A percentile compares a stretch with the other conserved stretches of the same genome.
Evolutionary conservation across 1,140 invertebrate genomes (phyloP).

Genomic region (Magallana gigas): DNA sequence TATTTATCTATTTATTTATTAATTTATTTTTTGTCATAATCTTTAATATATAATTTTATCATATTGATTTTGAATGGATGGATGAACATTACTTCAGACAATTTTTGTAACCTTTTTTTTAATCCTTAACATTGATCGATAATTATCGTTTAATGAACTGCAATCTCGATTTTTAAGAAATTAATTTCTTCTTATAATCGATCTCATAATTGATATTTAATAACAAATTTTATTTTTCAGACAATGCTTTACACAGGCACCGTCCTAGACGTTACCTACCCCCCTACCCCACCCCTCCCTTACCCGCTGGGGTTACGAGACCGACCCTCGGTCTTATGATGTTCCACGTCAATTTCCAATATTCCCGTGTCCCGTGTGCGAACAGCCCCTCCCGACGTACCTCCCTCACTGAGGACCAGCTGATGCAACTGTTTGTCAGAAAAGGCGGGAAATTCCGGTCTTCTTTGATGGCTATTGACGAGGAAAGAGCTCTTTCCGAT

Average conservation of each 20-base stretch:
- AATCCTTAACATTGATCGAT: not conserved
- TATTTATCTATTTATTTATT: not conserved
- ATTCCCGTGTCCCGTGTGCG: not conserved
- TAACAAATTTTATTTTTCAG: not conserved
- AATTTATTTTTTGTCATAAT: not conserved
- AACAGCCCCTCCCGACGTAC: not conserved
- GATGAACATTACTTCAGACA: not conserved
- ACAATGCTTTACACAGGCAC: not conserved
- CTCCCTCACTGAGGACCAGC: not conserved
- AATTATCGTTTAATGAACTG: not conserved
- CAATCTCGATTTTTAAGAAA: too few species aligned
- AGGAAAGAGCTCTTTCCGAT: slow-evolving; percentile 10
- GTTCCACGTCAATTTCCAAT: not conserved
- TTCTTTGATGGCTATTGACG: slow-evolving; percentile 1
- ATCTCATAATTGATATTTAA: too few species aligned
- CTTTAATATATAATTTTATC: not conserved
- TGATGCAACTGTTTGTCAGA: not conserved
- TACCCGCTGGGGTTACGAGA: not conserved
- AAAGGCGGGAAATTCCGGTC: not conserved
- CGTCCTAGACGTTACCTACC: not conserved
- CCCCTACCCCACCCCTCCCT: not conserved
- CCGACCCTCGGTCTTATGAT: not conserved
- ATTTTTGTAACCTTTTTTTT: not conserved
- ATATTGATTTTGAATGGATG: not conserved
- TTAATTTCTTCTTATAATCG: not conserved